Base-by-base conservation (phyloP, 2,888 invertebrate genomes). In the Plemyria rubiginata region DNA sequence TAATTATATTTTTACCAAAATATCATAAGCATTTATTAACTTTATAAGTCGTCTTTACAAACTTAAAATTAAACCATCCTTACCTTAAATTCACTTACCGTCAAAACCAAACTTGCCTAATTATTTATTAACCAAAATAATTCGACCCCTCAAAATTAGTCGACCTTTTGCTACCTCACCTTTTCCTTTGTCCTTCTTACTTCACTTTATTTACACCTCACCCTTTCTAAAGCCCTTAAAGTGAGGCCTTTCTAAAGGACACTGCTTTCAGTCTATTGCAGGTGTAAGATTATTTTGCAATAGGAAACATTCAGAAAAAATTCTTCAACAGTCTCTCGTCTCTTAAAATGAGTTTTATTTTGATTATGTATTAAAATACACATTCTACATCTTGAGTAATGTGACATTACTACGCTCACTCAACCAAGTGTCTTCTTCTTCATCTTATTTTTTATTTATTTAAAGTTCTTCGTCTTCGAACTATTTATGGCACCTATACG, bases 71-170 rank as follows among this genome's bases (percentile, higher is more conserved):
- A 15, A 60, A 64, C 56, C 58, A 58, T 13, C 50, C 51, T 60
- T 3, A 22, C 22, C 60, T 48, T 38, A 59, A 68, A 67, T 66
- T 66, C 50, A 63, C 53, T 61, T 43, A 60, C 15, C 64, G 52
- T 67, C 67, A 66, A 51, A 63, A 58, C 62, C 68, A 67, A 74
- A 70, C 71, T 71, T 77, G 60, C 16, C 62, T 65, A 68, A 70
- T 72, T 77, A 75, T 76, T 77, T 66, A 79, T 74, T 70, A 71
- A 70, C 75, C 70, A 70, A 73, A 74, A 77, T 77, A 75, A 72
- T 63, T 71, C 67, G 65, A 61, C 60, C 59, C 59, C 58, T 54
- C 54, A 61, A 62, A 66, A 64, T 67, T 63, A 72, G 64, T 59
- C 68, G 54, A 60, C 73, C 60, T 72, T 76, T 77, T 40, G 45